Percentiles rank a stretch among this genome's conserved stretches.
Conservation (phyloP, 2,113 vertebrate genomes). For the Nematolebias whitei region DNA sequence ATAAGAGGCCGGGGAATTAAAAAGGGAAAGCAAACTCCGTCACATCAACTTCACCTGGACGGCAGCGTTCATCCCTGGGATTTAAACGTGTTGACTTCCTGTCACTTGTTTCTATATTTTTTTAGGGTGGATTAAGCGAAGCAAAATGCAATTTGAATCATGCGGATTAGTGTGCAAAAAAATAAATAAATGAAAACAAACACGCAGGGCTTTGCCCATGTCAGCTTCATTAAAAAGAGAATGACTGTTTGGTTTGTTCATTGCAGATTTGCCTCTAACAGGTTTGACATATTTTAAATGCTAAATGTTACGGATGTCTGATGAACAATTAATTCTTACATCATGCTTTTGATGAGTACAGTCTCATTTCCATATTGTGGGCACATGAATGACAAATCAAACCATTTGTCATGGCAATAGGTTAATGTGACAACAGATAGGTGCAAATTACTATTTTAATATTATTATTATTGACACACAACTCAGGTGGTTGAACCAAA, state of each 20-base stretch:
- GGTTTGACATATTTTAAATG: constrained; percentile 28
- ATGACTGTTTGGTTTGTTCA: constrained; percentile 24
- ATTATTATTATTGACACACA: neutral
- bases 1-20: constrained; percentile 48
- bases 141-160: constrained; percentile 58
- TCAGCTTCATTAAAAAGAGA: constrained; percentile 23
- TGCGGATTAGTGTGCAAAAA: constrained; percentile 58
- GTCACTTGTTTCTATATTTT: constrained; percentile 58
- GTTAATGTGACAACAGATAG: too few species aligned
- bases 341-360: neutral
- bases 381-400: neutral
- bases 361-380: neutral
- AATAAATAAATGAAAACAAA: constrained; percentile 60
- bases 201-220: constrained; percentile 23
- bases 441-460: neutral
- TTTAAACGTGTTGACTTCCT: constrained; percentile 56
- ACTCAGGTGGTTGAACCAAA: neutral
- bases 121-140: constrained; percentile 62
- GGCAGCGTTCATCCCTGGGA: constrained; percentile 34
- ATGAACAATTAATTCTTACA: neutral
- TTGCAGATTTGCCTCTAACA: constrained; percentile 5
- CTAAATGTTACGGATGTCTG: constrained; percentile 27
- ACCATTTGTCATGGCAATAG: neutral
- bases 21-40: constrained; percentile 26
- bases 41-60: constrained; percentile 53